phyloP scores from a whole-genome alignment of 2,888 invertebrate genomes.

The Blastobasis adustella region DNA sequence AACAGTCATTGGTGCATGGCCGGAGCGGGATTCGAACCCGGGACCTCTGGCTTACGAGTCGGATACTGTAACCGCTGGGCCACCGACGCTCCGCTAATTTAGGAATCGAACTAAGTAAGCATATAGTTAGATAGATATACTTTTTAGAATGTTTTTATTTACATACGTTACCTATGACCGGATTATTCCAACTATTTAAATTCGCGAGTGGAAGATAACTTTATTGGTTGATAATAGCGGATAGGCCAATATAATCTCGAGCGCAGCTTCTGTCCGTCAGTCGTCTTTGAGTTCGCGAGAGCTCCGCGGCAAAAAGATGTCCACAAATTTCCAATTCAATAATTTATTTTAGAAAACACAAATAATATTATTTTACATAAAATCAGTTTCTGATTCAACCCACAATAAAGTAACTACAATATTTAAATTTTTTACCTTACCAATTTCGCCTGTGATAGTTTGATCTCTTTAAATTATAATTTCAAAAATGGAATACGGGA shows the following conservation, averaged over 20 bases:
- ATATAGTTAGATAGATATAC: too few relatives aligned
- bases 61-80: too few relatives aligned
- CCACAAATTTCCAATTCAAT: neutral
- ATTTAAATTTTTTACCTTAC: constrained; percentile 4
- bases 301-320: constrained; percentile 25
- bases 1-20: too few relatives aligned
- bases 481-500: constrained; percentile 56
- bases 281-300: constrained; percentile 48
- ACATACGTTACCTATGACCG: neutral
- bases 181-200: neutral
- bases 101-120: too few relatives aligned
- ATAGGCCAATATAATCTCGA: constrained; percentile 5
- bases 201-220: neutral
- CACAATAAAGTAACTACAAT: neutral
- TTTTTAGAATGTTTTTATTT: too few relatives aligned
- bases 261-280: constrained; percentile 42
- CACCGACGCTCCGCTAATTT: too few relatives aligned
- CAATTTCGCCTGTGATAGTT: constrained; percentile 32
- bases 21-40: too few relatives aligned
- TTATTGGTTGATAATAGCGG: neutral
- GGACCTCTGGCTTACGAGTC: too few relatives aligned
- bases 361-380: neutral
- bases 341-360: neutral
- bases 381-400: neutral
- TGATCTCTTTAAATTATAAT: constrained; percentile 25